phyloP scores from a whole-genome alignment of 2,113 vertebrate genomes.

The Carlito syrichta region DNA sequence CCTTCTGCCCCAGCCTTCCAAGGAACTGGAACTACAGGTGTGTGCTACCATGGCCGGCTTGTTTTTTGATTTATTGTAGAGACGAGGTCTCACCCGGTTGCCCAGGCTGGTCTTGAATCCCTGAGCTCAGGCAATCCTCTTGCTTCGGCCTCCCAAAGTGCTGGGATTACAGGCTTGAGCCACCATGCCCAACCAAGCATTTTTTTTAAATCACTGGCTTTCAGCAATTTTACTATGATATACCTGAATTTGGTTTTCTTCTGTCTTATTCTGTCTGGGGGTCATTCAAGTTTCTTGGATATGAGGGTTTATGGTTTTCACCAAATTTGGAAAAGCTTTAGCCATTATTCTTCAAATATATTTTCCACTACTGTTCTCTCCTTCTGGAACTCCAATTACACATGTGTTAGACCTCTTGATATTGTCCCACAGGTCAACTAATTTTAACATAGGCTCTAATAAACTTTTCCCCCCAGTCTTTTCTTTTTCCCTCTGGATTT shows the following conservation, averaged over 20 bases:
- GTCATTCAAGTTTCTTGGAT: neutral
- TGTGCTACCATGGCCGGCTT: too few species aligned
- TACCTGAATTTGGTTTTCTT: neutral
- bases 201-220: neutral
- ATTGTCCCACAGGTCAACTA: neutral
- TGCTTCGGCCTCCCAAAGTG: too few species aligned
- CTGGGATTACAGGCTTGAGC: too few species aligned
- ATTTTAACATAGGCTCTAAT: neutral
- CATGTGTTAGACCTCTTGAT: neutral
- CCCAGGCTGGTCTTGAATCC: too few species aligned
- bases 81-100: too few species aligned
- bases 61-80: too few species aligned
- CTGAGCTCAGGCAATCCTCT: too few species aligned
- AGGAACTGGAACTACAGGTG: too few species aligned
- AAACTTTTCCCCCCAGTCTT: too few species aligned
- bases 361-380: neutral
- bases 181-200: too few species aligned
- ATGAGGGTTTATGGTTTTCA: neutral
- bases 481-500: neutral
- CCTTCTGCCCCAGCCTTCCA: too few species aligned
- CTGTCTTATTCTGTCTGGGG: neutral
- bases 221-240: neutral
- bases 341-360: neutral
- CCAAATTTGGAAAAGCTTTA: neutral
- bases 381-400: neutral